Evolutionary conservation across 2,888 invertebrate genomes (phyloP), one percentile per base, ranked within the genome.

Genomic region (Platycnemis pennipes): DNA sequence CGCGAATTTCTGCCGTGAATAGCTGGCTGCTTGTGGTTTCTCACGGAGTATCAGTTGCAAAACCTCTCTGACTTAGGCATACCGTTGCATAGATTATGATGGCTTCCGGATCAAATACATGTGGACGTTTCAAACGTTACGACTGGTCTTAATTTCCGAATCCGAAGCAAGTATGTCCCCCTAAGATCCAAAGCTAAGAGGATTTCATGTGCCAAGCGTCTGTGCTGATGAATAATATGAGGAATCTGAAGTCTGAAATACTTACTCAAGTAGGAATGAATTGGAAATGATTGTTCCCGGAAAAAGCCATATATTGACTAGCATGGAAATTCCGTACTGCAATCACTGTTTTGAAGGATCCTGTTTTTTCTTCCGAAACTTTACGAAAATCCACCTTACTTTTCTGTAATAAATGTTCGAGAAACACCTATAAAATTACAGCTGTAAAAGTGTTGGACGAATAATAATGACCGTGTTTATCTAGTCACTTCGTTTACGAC

Each of bases 31-130:
- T 87, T 46, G 22, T 42, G 46, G 46, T 46, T 87, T 46, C 46
- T 46, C 87, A n/a, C 45, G 45, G 87, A 46, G 45, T 87, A 87
- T 87, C 87, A n/a, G 87, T 44, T 45, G n/a, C 87, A 87, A 87
- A 87, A 31, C 87, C 46, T 44, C 87, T 37, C 87, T 45, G n/a
- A 46, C 87, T 46, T 26, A 26, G 44, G 77, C 11, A 37, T 77
- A 37, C 77, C 77, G 31, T 31, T 37, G 77, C 77, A 77, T 77
- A 77, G 77, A 77, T 77, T 77, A 77, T 77, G 77, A 77, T 37
- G 16, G 77, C 37, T 37, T 26, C 77, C 13, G 77, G 16, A 77
- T 77, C 77, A 77, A 77, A 77, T 37, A 26, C 26, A 77, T 77
- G 77, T n/a, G 37, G 77, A 77, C 31, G 31, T 11, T 37, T 13